Evolutionary conservation across 2,113 vertebrate genomes (phyloP).

Genomic region (Setophaga petechia): DNA sequence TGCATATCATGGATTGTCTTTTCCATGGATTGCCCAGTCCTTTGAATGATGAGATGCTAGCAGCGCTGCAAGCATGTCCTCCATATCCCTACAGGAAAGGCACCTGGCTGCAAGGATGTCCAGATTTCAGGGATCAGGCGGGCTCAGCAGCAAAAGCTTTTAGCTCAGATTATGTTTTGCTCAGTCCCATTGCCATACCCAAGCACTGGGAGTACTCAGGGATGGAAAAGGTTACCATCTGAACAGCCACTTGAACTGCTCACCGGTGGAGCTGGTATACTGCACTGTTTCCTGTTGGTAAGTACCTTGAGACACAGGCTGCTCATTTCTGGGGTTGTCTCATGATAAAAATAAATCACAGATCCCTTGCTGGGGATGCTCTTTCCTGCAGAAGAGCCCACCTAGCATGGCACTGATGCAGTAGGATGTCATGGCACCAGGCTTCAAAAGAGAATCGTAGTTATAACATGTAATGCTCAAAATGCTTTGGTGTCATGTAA

Average conservation of each 20-base stretch:
- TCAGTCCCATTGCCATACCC: not conserved
- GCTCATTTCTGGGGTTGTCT: not conserved
- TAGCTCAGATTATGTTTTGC: not conserved
- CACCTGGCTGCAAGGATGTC: not conserved
- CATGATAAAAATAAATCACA: not conserved
- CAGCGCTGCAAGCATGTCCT: not conserved
- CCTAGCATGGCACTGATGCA: not conserved
- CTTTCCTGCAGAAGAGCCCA: not conserved
- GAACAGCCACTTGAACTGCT: not conserved
- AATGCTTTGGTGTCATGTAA: not conserved
- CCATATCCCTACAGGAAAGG: accelerated
- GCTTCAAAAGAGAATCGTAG: not conserved
- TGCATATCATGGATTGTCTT: not conserved
- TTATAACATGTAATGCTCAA: not conserved
- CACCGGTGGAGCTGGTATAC: not conserved
- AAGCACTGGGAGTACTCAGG: not conserved
- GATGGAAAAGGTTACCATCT: not conserved
- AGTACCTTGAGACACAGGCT: not conserved
- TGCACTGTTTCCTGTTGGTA: not conserved
- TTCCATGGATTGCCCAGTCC: not conserved
- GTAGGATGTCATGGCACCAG: not conserved
- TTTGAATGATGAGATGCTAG: not conserved
- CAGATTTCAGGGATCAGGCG: not conserved
- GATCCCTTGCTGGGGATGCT: not conserved
- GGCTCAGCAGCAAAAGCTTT: not conserved